A percentile compares a stretch with the other conserved stretches of the same genome.
These are phyloP conservation scores for Dipodomys merriami DNA, from an alignment of 2,113 vertebrate species.

Conservation along the genomic window DNA sequence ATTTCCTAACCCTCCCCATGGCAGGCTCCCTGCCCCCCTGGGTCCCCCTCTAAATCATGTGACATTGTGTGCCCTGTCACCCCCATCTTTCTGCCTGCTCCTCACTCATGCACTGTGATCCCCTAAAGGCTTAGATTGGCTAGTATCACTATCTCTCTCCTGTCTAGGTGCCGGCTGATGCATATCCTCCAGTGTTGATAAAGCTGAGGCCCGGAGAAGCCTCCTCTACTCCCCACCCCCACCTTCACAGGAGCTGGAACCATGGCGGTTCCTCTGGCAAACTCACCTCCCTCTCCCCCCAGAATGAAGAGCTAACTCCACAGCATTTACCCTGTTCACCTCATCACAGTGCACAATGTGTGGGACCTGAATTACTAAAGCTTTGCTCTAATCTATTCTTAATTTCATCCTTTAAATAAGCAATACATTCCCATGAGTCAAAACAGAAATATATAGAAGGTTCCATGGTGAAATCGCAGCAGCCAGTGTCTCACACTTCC, in stretches of 20 bases:
- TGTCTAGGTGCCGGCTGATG: not conserved
- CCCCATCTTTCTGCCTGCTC: too few species aligned
- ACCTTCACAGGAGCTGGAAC: not conserved
- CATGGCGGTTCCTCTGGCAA: not conserved
- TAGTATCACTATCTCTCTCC: not conserved
- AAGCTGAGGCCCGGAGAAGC: not conserved
- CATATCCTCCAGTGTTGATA: not conserved
- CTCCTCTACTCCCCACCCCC: not conserved
- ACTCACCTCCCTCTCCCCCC: not conserved
- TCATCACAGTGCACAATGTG: not conserved
- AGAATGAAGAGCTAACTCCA: not conserved
- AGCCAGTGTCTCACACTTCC: not conserved
- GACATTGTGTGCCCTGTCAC: rapidly evolving
- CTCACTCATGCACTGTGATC: not conserved
- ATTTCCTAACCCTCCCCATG: too few species aligned
- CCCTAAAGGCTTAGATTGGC: not conserved
- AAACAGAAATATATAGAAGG: conserved; percentile 5
- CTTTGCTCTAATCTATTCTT: not conserved
- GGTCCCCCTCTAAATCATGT: not conserved
- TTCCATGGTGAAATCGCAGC: not conserved
- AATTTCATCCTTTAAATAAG: too few species aligned
- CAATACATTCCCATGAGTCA: not conserved
- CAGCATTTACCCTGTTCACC: not conserved
- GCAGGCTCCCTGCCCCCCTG: not conserved
- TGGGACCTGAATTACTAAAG: not conserved